Base-by-base conservation (phyloP, 2,888 invertebrate genomes). In the Ypsolopha scabrella region DNA sequence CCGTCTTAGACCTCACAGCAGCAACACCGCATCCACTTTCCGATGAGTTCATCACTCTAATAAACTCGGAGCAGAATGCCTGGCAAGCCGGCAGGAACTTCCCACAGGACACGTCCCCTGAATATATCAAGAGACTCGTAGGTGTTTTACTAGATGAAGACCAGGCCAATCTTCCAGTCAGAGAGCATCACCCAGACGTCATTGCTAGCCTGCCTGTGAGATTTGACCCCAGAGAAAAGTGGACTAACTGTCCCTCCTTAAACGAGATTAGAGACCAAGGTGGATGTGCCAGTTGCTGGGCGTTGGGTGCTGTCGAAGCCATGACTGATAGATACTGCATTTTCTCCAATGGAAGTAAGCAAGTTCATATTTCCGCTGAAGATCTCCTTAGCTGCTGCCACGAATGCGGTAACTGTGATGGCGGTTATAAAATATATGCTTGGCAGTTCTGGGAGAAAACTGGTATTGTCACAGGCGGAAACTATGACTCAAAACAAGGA, bases 391-490 rank as follows among this genome's bases (percentile, higher is more conserved):
- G 94, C 33, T 97, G 96, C 67, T 95, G 96, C 64, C 87, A 87
- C 39, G 80, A 88, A 36, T 95, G 95, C 72, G 95, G n/a, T 88
- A 90, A 60, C 10, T 95, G 94, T 72, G 90, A 92, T 66, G 96
- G 96, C 14, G 97, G 97, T 3, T 93, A 91, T 68, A 85, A 85
- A 2, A 90, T 92, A 0, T 87, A 91, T 9, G 97, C 97, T 7
- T 98, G 97, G 97, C 86, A 89, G 51, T 96, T 94, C 75, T 97
- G 95, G 94, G 93, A 92, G 35, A 87, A 89, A 53, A 89, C 89
- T 49, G 97, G 97, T 2, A 83, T 98, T 50, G 97, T 97, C 0
- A 94, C 94, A 49, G 97, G 98, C 45, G 96, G 97, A 1, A 87
- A 90, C 56, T 96, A 90, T 71, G 90, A 90, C 57, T 92, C 93